A percentile compares a stretch with the other conserved stretches of the same genome.
Conservation (phyloP, 2,888 invertebrate genomes). For the Digitonthophagus gazella region DNA sequence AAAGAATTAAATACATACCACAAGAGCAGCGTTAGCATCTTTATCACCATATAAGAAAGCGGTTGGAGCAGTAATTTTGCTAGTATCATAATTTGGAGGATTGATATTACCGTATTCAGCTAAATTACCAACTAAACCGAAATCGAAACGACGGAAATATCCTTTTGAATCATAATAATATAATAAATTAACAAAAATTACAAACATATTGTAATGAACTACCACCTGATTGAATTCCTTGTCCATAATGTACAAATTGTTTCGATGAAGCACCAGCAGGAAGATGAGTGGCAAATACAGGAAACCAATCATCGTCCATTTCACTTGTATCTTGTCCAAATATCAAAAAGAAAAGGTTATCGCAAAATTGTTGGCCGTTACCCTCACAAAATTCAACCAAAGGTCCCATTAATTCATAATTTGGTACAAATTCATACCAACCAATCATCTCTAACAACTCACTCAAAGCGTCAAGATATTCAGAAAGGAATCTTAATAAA, state of each 20-base stretch:
- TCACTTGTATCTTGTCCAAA: slow-evolving; percentile 1
- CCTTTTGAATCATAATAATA: no score
- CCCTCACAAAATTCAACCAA: slow-evolving; percentile 42
- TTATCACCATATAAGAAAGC: slow-evolving; percentile 49
- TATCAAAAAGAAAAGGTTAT: slow-evolving; percentile 8
- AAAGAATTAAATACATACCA: slow-evolving; percentile 17
- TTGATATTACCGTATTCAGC: slow-evolving; percentile 36
- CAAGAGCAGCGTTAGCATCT: slow-evolving; percentile 51
- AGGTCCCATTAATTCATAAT: slow-evolving; percentile 42
- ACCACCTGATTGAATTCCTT: slow-evolving; percentile 38
- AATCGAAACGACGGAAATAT: slow-evolving; percentile 24
- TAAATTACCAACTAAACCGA: slow-evolving; percentile 22
- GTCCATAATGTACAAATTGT: slow-evolving; percentile 52
- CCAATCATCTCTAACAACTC: slow-evolving; percentile 43
- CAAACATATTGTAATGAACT: neutral
- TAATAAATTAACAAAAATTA: slow-evolving; percentile 11
- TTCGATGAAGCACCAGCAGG: slow-evolving; percentile 52
- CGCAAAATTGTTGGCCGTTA: neutral
- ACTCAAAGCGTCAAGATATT: slow-evolving; percentile 11
- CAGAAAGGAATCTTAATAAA: slow-evolving; percentile 16
- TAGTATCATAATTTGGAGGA: slow-evolving; percentile 47
- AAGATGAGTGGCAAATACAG: slow-evolving; percentile 48
- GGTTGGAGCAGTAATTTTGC: slow-evolving; percentile 45
- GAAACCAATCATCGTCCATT: slow-evolving; percentile 16
- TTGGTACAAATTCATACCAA: slow-evolving; percentile 20